Base-by-base conservation (phyloP, 2,888 invertebrate species). In the Biston betularia region DNA sequence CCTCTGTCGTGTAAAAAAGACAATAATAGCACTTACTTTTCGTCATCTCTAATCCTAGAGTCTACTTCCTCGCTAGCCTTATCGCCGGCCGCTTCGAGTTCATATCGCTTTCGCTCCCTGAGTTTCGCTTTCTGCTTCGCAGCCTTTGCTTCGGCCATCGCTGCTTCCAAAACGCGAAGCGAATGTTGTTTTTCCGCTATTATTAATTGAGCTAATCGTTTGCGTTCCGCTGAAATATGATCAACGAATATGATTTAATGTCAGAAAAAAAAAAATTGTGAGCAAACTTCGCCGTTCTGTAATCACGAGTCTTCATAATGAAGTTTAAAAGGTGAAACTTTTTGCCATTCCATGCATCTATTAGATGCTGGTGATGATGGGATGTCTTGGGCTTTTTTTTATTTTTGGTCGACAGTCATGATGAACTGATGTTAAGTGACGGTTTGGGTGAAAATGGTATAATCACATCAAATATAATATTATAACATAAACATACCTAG, bases 171-270 rank as follows among this genome's bases (percentile, higher is more conserved):
- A 0, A 93, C 91, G 53, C 91, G 78, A 4, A 93, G 72, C 0
- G 92, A 92, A 69, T 93, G 93, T 62, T 93, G 93, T 64, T 93
- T 93, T 64, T 93, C 93, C 0, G 91, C 92, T 76, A 92, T 84
- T 80, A 93, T 92, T n/a, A 93, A 76, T 63, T 93, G 93, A 0
- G 92, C 90, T 33, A 93, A 74, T 33, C 93, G 81, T 76, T 92
- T 92, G 11, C 93, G 86, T 76, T 93, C 93, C 45, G 93, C 93
- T 93, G 69, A 53, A 85, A 85, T 38, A 50, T 15, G 24, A 14
- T 48, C 2, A 49, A 35, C 5, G 7, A 35, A 35, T 38, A 9
- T 38, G 6, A 38, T 38, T 7, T 35, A 35, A 35, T 38, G 6
- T 38, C 0, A 38, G 38, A 38, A 38, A 38, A 38, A 0, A 6